Evolutionary conservation across 2,888 invertebrate genomes (phyloP).

Genomic region (Peribatodes rhomboidaria): DNA sequence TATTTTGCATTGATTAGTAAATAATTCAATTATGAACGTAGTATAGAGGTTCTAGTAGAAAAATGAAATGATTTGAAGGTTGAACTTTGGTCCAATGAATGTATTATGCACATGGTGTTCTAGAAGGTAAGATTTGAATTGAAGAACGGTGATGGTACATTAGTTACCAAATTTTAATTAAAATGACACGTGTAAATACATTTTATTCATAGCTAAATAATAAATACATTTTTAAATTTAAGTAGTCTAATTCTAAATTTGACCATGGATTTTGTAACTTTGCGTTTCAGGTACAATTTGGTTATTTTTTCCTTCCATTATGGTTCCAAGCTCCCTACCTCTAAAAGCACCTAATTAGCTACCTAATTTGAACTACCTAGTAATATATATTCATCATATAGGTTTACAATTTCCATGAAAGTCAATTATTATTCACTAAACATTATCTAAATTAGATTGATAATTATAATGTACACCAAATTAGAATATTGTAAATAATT

Average conservation of each 20-base stretch:
- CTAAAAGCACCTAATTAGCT: neutral
- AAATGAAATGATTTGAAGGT: conserved; percentile 78
- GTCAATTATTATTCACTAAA: conserved; percentile 7
- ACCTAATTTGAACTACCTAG: neutral
- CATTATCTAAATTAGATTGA: neutral
- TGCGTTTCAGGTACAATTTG: neutral
- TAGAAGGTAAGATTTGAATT: conserved; percentile 65
- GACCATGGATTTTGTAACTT: neutral
- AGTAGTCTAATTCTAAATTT: neutral
- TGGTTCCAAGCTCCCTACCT: neutral
- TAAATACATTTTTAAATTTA: neutral
- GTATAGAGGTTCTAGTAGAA: conserved; percentile 47
- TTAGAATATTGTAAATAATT: conserved; percentile 3
- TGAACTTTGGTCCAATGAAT: conserved; percentile 86
- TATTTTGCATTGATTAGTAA: conserved; percentile 49
- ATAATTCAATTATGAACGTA: conserved; percentile 50
- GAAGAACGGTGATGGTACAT: conserved; percentile 24
- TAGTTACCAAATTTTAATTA: conserved; percentile 19
- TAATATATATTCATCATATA: too few relatives aligned
- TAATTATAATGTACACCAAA: conserved; percentile 1
- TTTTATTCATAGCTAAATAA: conserved; percentile 13
- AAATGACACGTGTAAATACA: conserved; percentile 43
- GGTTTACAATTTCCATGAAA: neutral
- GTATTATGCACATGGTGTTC: conserved; percentile 82
- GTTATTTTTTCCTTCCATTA: neutral